Evolutionary conservation across 2,797 vertebrate species (phyloP), one percentile per base, ranked within the genome.

Genomic region (Paguma larvata): DNA sequence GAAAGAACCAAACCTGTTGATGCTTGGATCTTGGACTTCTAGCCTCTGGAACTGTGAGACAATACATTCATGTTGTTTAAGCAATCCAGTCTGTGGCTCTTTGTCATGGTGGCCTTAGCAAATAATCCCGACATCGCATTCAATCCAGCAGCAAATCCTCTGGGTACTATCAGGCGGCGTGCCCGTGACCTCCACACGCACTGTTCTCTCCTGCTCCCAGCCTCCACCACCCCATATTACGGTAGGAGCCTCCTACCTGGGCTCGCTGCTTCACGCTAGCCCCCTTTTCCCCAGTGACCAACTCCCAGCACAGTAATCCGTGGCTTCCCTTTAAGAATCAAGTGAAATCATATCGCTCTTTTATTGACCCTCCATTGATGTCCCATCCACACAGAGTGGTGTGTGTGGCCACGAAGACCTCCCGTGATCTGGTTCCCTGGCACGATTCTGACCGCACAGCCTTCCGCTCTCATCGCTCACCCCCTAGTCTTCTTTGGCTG

Each of bases 171-270:
- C 5, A 0, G 6, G 14, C 9, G 44, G 9, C 34, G 41, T 32
- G 8, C n/a, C 27, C 21, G 0, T 46, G 3, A 9, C 2, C 15
- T 27, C 65, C 2, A 19, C 2, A 16, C 0, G 3, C 25, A 5
- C 30, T 8, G 13, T 30, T 15, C 18, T 18, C 4, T 21, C 5
- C 23, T 59, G 5, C 2, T 2, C 23, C 34, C 19, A 32, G 34
- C 30, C 21, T 1, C 41, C 38, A 2, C 8, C 6, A 4, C 27
- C 38, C 32, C 32, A 15, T 7, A 62, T 16, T 15, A 48, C 6
- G 4, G 6, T 14, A 38, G 34, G 0, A 44, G 27, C 34, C n/a
- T 65, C 68, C 65, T 16, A 21, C 30, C 41, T 38, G 23, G 30
- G 30, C 72, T 75, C 11, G n/a, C 19, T 53, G 5, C 34, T 25